Base-by-base conservation (phyloP, 2,797 vertebrate genomes). In the Graptemys geographica region DNA sequence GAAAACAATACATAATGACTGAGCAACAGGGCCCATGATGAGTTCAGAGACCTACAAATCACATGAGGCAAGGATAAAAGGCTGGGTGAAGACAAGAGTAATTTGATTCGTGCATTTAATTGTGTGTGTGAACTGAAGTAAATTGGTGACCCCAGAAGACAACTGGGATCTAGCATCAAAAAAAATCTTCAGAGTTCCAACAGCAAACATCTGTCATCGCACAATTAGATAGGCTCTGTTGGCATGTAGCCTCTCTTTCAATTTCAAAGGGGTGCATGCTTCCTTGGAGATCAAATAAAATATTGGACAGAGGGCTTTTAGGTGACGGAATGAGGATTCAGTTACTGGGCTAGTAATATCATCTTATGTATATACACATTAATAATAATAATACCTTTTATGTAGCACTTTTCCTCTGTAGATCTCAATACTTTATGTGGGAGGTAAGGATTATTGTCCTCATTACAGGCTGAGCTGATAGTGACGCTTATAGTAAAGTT, bases 51-150 rank as follows among this genome's bases (percentile, higher is more conserved):
- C 57, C 85, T 90, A 80, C n/a, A 82, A 41, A 47, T 44, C 0
- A 0, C 18, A 5, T 11, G 13, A 96, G 62, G 74, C 74, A 90
- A 94, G 37, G 91, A 87, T 2, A 91, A 44, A 72, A 95, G 69
- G 25, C 41, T 87, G 86, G 74, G 15, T 21, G 69, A 90, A 74
- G 79, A 88, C 52, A 90, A 85, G 49, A n/a, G 27, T 37, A 16
- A 87, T 94, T 91, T 94, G 79, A 84, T 72, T 91, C 87, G 5
- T 84, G 81, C 27, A 52, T 96, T 91, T 95, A 88, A 94, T 96
- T 95, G 84, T 88, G 37, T 49, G 79, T 95, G 13, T 93, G 83
- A 84, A 82, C 51, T 21, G 72, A 96, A 96, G 89, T 52, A 76
- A 90, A 82, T 25, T 49, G 95, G 86, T 96, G 90, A 93, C 90